Base-by-base conservation (phyloP, 1,140 invertebrate genomes). In the Anthonomus grandis region DNA sequence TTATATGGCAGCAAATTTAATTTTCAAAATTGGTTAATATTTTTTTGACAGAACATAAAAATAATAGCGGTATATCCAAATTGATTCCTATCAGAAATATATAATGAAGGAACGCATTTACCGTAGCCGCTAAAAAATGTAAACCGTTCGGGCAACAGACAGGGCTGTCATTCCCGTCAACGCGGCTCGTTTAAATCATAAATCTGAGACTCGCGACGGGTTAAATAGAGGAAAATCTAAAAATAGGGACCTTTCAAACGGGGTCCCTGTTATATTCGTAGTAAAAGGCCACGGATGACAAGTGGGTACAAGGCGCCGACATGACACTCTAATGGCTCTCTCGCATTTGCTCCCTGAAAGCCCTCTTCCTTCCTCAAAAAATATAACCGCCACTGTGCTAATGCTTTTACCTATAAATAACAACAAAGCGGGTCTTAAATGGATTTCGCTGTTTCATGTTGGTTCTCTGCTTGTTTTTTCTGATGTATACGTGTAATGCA, bases 321-420 rank as follows among this genome's bases (percentile, higher is more conserved):
- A 63, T 63, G 60, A 63, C 60, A 63, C 60, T 52, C 48, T 63
- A 63, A 63, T 63, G 57, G 60, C 49, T 37, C 56, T 50, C 42
- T 25, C 56, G 51, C 60, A 63, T 63, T 63, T 56, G n/a, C n/a
- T 57, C 56, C 27, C 52, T 55, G 52, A 47, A 38, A 37, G 42
- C 42, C 21, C 13, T n/a, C 27, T 0, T 13, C 50, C 41, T 58
- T 37, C 59, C 54, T 42, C 21, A 36, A 62, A 60, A 62, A 62
- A 62, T 58, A 58, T 62, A 57, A 47, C 60, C n/a, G n/a, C n/a
- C n/a, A n/a, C n/a, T n/a, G n/a, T n/a, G 31, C 51, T 58, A 58
- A 53, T 56, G 54, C 47, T 56, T 48, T 44, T 39, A 27, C 55
- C 44, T 50, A 58, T 62, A 62, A 58, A 62, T 62, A 56, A 58